These are phyloP conservation scores for Blennius ocellaris DNA, from an alignment of 2,113 vertebrate genomes.

Conservation along the genomic window DNA sequence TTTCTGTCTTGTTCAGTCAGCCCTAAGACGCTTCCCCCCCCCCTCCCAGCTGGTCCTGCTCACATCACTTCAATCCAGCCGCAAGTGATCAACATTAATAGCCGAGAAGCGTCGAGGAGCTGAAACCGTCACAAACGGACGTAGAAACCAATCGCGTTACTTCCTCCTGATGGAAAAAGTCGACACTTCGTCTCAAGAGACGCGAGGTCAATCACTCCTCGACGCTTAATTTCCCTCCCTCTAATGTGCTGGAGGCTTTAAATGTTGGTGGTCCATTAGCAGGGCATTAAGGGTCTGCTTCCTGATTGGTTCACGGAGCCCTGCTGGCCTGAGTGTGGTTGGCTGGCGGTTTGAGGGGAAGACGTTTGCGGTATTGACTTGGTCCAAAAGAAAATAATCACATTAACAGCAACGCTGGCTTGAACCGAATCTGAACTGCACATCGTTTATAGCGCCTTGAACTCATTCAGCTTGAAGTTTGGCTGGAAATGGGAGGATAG, in stretches of 20 bases:
- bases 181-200: conserved; percentile 1
- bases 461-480: too few relatives aligned
- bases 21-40: neutral
- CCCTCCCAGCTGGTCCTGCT: too few relatives aligned
- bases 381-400: too few relatives aligned
- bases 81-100: neutral
- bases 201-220: neutral
- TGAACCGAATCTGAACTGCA: too few relatives aligned
- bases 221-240: conserved; percentile 8
- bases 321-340: neutral
- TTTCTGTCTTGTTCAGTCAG: neutral
- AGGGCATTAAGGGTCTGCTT: neutral
- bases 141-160: neutral
- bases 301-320: neutral
- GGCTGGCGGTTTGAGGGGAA: too few relatives aligned
- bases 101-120: conserved; percentile 8
- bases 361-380: too few relatives aligned
- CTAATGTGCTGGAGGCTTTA: conserved; percentile 4
- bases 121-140: neutral
- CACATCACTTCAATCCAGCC: too few relatives aligned
- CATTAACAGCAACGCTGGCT: too few relatives aligned
- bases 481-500: too few relatives aligned
- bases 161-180: conserved; percentile 7
- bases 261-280: neutral
- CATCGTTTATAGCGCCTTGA: too few relatives aligned